These are phyloP conservation scores for Spodoptera litura DNA, from an alignment of 1,140 invertebrate species.

Conservation along the genomic window DNA sequence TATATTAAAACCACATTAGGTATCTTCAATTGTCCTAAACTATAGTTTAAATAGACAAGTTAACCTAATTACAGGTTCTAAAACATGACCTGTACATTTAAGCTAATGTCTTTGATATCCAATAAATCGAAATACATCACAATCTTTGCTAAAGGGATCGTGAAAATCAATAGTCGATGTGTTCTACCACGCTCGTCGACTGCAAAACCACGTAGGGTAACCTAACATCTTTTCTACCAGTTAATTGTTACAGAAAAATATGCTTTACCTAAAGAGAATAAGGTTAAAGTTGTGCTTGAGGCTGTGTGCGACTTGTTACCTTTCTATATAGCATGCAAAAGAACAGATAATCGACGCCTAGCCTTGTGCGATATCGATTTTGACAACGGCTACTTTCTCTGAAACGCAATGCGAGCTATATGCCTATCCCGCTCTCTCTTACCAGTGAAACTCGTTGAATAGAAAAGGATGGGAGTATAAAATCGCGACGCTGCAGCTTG, in stretches of 20 bases:
- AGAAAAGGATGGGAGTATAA: conserved; percentile 56
- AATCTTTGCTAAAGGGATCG: conserved; percentile 64
- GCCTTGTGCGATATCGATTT: conserved; percentile 86
- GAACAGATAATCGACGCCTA: conserved; percentile 84
- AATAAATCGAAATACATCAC: conserved; percentile 79
- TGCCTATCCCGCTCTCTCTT: conserved; percentile 56
- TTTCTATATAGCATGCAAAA: conserved; percentile 56
- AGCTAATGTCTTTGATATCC: conserved; percentile 51
- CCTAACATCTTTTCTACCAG: neutral
- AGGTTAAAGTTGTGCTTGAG: conserved; percentile 20
- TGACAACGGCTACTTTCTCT: conserved; percentile 69
- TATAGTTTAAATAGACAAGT: too few species aligned
- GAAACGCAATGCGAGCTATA: conserved; percentile 56
- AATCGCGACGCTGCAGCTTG: conserved; percentile 27
- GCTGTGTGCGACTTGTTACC: conserved; percentile 38
- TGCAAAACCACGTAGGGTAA: conserved; percentile 5
- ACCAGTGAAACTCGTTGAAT: conserved; percentile 20
- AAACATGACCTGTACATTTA: neutral
- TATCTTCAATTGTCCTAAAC: too few species aligned
- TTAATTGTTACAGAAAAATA: conserved; percentile 41
- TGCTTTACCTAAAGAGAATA: conserved; percentile 38
- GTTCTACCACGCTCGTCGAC: conserved; percentile 55
- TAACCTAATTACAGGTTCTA: too few species aligned
- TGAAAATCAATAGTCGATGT: conserved; percentile 83
- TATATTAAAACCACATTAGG: too few species aligned